Base-by-base conservation (phyloP, 2,888 invertebrate genomes). In the Ophonus ardosiacus region DNA sequence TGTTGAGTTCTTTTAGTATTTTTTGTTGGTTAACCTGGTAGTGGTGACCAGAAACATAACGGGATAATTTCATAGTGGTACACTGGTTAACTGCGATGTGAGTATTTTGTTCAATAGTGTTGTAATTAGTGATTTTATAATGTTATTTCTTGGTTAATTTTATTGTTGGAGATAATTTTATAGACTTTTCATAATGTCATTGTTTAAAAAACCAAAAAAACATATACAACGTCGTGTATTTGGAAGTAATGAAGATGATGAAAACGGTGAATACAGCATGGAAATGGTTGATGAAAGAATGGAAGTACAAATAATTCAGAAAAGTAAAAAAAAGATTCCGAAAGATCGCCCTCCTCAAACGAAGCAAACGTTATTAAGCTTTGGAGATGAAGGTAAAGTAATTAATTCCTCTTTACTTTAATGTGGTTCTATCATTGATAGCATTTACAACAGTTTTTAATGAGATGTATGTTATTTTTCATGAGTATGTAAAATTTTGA, bases 181-280 rank as follows among this genome's bases (percentile, higher is more conserved):
- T 18, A 71, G 68, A 51, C 80, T 18, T 51, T 82, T 71, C 10
- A 91, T 88, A 88, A 96, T 97, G 96, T 96, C 97, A 85, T 90
- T 97, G 87, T 98, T 98, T 92, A 96, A 96, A 88, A 98, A 98
- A 92, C 97, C 98, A 0, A 96, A 95, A 89, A 95, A 97, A 90
- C 95, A 95, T 90, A 96, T 97, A 88, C 96, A 96, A 89, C 93
- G 96, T 86, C 94, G 96, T 84, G 94, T 95, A 85, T 96, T 96
- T 91, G 94, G 93, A 85, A 94, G 94, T 89, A 92, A 93, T 85
- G 94, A 94, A 86, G 94, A 95, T 87, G 95, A 95, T 88, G 95
- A 94, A 74, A 95, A 95, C 71, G 94, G 94, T 86, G 91, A 91
- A 87, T 92, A 92, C 56, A 87, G 90, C 76, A 91, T 91, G 90